These are phyloP conservation scores for Cepaea hortensis DNA, from an alignment of 2,888 invertebrate genomes.

Conservation along the genomic window DNA sequence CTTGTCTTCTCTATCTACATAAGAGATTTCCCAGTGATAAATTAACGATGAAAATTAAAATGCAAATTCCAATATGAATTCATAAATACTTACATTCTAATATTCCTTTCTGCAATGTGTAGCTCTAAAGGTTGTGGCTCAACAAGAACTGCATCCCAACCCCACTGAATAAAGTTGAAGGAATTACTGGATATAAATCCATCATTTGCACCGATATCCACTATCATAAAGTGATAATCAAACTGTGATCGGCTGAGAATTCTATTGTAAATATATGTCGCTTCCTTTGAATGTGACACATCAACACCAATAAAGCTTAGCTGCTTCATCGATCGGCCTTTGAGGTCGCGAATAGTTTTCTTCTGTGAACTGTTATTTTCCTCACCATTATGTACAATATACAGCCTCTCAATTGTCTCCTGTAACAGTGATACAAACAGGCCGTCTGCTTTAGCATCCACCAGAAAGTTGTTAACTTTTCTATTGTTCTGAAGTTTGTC, in stretches of 20 bases:
- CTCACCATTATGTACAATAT: constrained; percentile 52
- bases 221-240: constrained; percentile 56
- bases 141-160: constrained; percentile 69
- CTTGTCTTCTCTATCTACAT: too few relatives aligned
- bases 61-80: too few relatives aligned
- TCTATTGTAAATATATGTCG: constrained; percentile 59
- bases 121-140: constrained; percentile 64
- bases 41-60: too few relatives aligned
- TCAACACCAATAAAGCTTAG: constrained; percentile 60
- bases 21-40: too few relatives aligned
- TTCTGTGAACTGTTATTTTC: neutral
- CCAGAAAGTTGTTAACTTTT: constrained; percentile 50
- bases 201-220: constrained; percentile 71
- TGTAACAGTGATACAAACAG: constrained; percentile 59
- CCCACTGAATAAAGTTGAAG: constrained; percentile 68
- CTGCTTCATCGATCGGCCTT: constrained; percentile 19
- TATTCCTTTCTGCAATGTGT: constrained; percentile 59
- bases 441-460: constrained; percentile 58
- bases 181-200: constrained; percentile 69
- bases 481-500: constrained; percentile 55
- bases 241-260: constrained; percentile 54
- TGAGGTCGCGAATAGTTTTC: neutral
- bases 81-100: constrained; percentile 55
- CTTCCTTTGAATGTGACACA: constrained; percentile 66
- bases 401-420: constrained; percentile 62